These are phyloP conservation scores for Halcyon smyrnensis DNA, from an alignment of 2,797 vertebrate species.

Conservation along the genomic window DNA sequence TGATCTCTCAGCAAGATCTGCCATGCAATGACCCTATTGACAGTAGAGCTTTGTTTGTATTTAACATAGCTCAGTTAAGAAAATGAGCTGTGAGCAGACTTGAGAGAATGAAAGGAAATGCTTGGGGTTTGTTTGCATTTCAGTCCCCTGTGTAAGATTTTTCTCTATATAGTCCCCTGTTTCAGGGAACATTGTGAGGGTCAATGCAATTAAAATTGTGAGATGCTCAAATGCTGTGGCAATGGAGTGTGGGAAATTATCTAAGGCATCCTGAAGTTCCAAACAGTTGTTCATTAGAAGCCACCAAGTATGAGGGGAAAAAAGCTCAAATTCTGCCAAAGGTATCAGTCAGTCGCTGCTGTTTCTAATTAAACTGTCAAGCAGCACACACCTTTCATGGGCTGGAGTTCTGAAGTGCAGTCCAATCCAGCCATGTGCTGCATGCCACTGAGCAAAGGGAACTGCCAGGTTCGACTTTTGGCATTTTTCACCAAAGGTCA, in stretches of 20 bases:
- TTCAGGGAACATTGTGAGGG: neutral
- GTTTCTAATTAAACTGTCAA: neutral
- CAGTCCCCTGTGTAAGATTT: neutral
- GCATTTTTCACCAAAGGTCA: slow-evolving; percentile 1
- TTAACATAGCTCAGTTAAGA: neutral
- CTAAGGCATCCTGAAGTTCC: neutral
- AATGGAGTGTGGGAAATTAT: neutral
- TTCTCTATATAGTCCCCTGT: neutral
- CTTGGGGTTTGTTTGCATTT: neutral
- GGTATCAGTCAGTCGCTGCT: neutral
- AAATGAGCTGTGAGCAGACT: neutral
- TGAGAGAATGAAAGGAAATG: neutral
- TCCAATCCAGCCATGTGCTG: neutral
- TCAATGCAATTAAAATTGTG: neutral
- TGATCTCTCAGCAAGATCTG: neutral
- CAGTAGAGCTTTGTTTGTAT: neutral
- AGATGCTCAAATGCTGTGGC: neutral
- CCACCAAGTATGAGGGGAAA: neutral
- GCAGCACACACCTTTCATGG: neutral
- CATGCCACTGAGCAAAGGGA: neutral
- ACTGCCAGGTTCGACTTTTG: neutral
- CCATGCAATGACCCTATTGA: neutral
- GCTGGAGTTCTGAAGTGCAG: neutral
- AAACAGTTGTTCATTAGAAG: neutral
- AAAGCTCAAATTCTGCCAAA: neutral